Evolutionary conservation across 1,140 invertebrate species (phyloP).

Genomic region (Palaemon carinicauda): DNA sequence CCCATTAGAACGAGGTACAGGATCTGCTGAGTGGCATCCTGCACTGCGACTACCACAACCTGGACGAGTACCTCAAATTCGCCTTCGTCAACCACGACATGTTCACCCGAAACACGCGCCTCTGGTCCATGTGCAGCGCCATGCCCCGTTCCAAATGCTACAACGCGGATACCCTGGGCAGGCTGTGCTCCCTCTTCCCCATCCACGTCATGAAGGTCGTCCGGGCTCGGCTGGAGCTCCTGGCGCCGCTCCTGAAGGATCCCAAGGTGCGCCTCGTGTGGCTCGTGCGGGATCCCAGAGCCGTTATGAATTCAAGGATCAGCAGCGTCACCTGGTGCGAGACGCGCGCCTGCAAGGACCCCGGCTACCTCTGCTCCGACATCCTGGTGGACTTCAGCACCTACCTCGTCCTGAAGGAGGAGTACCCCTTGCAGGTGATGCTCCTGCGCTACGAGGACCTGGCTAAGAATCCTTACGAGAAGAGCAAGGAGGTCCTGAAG

Average conservation of each 20-base stretch:
- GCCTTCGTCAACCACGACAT: constrained; percentile 55
- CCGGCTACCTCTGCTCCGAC: constrained; percentile 61
- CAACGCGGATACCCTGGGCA: constrained; percentile 56
- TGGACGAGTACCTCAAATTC: constrained; percentile 57
- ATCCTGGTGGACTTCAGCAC: constrained; percentile 59
- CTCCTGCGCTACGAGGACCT: constrained; percentile 62
- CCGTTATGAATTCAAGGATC: constrained; percentile 62
- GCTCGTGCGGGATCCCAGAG: constrained; percentile 63
- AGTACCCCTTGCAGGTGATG: constrained; percentile 58
- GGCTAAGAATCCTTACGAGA: constrained; percentile 59
- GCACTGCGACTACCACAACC: constrained; percentile 56
- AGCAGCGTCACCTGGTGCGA: constrained; percentile 62
- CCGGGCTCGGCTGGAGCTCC: constrained; percentile 54
- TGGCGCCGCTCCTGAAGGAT: constrained; percentile 29
- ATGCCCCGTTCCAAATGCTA: constrained; percentile 58
- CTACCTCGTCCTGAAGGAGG: constrained; percentile 58
- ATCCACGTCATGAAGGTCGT: constrained; percentile 61
- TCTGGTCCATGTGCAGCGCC: constrained; percentile 60
- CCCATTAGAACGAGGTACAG: constrained; percentile 67
- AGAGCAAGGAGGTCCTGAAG: constrained; percentile 60
- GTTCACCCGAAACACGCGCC: constrained; percentile 58
- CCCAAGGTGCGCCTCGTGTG: constrained; percentile 60
- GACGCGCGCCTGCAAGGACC: constrained; percentile 60
- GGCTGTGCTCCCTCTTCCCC: constrained; percentile 60
- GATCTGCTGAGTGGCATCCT: constrained; percentile 49